Evolutionary conservation across 2,888 invertebrate genomes (phyloP).

Genomic region (Lasioglossum figueresi): DNA sequence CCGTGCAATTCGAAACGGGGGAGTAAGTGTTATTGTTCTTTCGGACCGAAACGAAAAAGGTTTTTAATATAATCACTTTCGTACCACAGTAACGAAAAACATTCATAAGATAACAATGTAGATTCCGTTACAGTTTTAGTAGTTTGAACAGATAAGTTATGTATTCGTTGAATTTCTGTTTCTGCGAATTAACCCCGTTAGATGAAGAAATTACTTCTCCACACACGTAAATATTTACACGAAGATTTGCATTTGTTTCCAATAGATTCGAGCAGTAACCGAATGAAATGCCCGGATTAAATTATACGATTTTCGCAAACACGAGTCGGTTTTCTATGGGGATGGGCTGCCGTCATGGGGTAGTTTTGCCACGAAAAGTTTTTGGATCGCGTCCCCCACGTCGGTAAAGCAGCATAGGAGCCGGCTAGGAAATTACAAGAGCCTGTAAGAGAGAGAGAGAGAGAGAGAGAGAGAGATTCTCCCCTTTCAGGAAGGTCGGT

Average conservation of each 20-base stretch:
- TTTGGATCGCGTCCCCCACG: constrained; percentile 45
- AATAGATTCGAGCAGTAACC: background rate
- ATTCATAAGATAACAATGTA: background rate
- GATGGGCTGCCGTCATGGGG: constrained; percentile 26
- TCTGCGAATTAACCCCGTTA: no score
- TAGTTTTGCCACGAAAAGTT: constrained; percentile 42
- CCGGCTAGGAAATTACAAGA: constrained; percentile 52
- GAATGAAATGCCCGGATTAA: background rate
- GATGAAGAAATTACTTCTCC: no score
- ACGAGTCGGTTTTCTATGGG: background rate
- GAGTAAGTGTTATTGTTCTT: background rate
- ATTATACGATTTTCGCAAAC: background rate
- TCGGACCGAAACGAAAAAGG: background rate
- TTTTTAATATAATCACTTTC: background rate
- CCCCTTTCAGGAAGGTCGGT: constrained; percentile 55
- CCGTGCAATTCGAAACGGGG: background rate
- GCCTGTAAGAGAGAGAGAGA: background rate
- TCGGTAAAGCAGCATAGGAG: constrained; percentile 68
- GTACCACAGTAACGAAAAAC: background rate
- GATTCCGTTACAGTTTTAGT: background rate
- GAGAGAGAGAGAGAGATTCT: constrained; percentile 23
- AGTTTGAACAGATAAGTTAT: no score
- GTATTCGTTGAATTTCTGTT: no score
- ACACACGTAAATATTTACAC: background rate
- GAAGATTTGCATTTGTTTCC: background rate